Conservation (phyloP, 2,888 invertebrate species). For the Apoda limacodes region DNA sequence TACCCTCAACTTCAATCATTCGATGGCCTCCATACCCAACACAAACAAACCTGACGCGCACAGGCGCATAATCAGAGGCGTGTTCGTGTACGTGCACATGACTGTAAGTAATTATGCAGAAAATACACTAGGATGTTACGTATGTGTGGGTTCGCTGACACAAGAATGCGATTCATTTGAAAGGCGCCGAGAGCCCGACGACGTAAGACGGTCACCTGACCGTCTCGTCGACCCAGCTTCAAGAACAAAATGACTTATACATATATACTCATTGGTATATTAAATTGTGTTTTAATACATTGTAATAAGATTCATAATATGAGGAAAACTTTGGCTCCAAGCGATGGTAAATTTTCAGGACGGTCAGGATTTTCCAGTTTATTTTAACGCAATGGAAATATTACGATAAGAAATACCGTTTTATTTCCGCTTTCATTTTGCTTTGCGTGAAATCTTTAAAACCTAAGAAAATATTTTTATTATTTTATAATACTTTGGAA, state of each 20-base stretch:
- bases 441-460: no score
- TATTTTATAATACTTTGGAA: no score
- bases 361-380: no score
- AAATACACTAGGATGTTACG: constrained; percentile 30
- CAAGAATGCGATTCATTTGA: constrained; percentile 54
- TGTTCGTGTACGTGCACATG: constrained; percentile 43
- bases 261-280: constrained; percentile 15
- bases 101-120: constrained; percentile 32
- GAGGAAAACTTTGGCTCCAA: no score
- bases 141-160: constrained; percentile 26
- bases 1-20: constrained; percentile 40
- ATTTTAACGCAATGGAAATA: no score
- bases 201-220: constrained; percentile 55
- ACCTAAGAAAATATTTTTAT: no score
- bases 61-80: constrained; percentile 39
- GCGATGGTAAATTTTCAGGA: no score
- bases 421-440: no score
- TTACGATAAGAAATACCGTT: no score
- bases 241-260: constrained; percentile 12
- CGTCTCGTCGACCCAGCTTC: constrained; percentile 26
- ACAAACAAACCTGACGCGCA: constrained; percentile 33
- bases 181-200: constrained; percentile 38
- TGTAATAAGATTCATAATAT: neutral
- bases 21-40: constrained; percentile 48
- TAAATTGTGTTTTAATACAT: no score